phyloP scores from a whole-genome alignment of 1,140 invertebrate species.

The Cataglyphis hispanica region DNA sequence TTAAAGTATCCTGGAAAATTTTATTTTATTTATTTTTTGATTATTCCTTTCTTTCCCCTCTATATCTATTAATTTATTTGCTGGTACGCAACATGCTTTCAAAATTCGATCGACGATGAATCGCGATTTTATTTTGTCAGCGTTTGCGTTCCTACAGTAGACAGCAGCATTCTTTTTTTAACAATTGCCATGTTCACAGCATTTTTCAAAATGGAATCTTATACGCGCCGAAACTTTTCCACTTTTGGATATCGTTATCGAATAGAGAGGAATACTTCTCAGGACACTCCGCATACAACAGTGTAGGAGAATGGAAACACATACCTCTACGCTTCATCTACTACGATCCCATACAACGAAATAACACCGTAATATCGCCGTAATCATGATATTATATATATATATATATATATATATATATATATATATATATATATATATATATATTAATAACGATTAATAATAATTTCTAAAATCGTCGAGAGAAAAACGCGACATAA shows the following conservation, averaged over 20 bases:
- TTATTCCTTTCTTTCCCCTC: neutral
- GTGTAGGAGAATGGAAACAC: slow-evolving; percentile 29
- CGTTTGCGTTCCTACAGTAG: neutral
- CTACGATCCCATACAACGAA: slow-evolving; percentile 39
- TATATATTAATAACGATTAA: slow-evolving; percentile 31
- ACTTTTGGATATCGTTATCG: neutral
- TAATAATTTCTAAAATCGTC: neutral
- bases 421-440: slow-evolving; percentile 38
- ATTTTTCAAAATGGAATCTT: neutral
- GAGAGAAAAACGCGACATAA: neutral
- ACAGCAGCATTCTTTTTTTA: neutral
- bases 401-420: too few species aligned
- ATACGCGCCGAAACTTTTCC: neutral
- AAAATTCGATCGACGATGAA: neutral
- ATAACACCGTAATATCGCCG: slow-evolving; percentile 21
- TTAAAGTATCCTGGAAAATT: neutral
- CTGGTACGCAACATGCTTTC: too few species aligned
- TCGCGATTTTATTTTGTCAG: neutral
- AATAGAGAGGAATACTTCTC: neutral
- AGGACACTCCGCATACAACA: slow-evolving; percentile 22
- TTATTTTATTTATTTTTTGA: neutral
- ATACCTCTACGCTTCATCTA: slow-evolving; percentile 34
- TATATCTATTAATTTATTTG: too few species aligned
- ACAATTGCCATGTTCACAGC: neutral
- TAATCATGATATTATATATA: slow-evolving; percentile 32